Evolutionary conservation across 2,113 vertebrate species (phyloP), one percentile per base, ranked within the genome.

Genomic region (Ceuthmochares aereus): DNA sequence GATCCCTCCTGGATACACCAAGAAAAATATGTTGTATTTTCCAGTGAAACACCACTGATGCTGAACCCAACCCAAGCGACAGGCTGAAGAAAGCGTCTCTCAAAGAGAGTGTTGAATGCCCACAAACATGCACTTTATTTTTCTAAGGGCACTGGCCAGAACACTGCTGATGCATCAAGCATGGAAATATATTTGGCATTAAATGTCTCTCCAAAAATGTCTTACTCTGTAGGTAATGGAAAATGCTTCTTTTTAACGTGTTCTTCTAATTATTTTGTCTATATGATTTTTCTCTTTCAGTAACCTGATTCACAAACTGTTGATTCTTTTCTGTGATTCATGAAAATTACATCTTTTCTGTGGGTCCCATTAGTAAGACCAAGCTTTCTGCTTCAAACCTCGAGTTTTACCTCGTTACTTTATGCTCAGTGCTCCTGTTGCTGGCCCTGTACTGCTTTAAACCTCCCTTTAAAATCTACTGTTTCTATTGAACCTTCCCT

Each of bases 21-120:
- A 55, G 45, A 74, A 69, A 74, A 78, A 83, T 40, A 59, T 17
- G 79, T 85, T 86, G 85, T 69, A 74, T 92, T 95, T 95, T 94
- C 94, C 94, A 92, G 89, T 42, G 62, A 60, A 87, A 93, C 92
- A 95, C 85, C 92, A 83, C 92, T 91, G 85, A 72, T 74, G 67
- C 72, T 86, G 85, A 86, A 56, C 81, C 59, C 43, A 17, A 14
- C 72, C 85, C 94, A 86, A 91, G 56, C 20, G 72, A 78, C 91
- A 83, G 94, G 75, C 91, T 68, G 60, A 82, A 75, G 81, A 83
- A 91, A 78, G 81, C 45, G 80, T 69, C 84, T 95, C 69, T 55
- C 49, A 59, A 79, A 70, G 58, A 58, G 66, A 30, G 89, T 60
- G 81, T 7, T 89, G 89, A 86, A 92, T 70, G 77, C 89, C 76